Conservation (phyloP, 2,113 vertebrate genomes). For the Micronycteris hirsuta region DNA sequence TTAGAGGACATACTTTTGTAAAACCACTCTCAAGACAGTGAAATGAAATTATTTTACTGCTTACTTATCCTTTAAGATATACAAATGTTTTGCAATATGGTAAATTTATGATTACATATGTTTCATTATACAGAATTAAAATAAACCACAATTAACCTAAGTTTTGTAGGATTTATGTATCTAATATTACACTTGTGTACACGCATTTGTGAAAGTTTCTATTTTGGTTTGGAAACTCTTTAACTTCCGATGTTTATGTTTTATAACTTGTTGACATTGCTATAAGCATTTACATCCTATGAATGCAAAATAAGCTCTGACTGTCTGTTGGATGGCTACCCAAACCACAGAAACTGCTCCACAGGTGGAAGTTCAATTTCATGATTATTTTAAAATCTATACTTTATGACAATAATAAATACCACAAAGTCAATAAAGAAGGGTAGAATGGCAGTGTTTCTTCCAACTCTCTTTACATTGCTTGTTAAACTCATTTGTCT, state of each 20-base stretch:
- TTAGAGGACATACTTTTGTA: neutral
- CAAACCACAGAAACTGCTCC: neutral
- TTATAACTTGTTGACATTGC: neutral
- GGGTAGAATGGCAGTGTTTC: neutral
- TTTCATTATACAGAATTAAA: neutral
- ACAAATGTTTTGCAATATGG: neutral
- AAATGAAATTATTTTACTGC: neutral
- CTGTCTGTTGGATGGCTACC: neutral
- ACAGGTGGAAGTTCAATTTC: neutral
- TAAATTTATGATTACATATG: neutral
- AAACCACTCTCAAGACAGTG: neutral
- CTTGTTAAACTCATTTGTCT: neutral
- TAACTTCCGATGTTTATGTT: neutral
- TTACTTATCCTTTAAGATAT: neutral
- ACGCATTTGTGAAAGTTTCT: neutral
- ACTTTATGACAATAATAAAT: neutral
- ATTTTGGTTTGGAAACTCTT: neutral
- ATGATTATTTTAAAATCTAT: neutral
- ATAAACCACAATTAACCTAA: neutral
- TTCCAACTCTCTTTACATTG: neutral
- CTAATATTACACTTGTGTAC: neutral
- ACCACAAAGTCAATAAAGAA: neutral
- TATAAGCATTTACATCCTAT: neutral
- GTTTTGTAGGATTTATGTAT: neutral
- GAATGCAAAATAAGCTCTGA: neutral